Evolutionary conservation across 2,888 invertebrate genomes (phyloP).

Genomic region (Philopedon plagiatum): DNA sequence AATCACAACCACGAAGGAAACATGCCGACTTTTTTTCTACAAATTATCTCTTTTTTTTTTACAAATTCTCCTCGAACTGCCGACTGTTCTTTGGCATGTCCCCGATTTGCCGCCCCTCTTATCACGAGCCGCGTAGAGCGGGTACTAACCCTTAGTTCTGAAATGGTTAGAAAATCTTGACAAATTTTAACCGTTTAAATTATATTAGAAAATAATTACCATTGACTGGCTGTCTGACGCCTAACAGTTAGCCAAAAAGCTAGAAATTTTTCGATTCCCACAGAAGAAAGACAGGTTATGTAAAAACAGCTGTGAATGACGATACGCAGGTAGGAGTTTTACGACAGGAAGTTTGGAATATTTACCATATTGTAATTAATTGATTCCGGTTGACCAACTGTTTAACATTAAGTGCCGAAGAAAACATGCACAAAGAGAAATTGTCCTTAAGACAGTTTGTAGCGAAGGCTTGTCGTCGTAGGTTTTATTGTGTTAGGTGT

Average conservation of each 20-base stretch:
- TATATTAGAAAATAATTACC: not conserved
- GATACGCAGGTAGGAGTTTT: not conserved
- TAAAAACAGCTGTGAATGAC: not conserved
- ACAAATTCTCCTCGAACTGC: too few relatives aligned
- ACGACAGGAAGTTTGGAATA: not conserved
- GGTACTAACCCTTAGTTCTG: too few relatives aligned
- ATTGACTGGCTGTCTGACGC: not conserved
- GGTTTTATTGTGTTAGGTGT: not conserved
- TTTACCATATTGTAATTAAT: not conserved
- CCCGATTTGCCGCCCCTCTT: too few relatives aligned
- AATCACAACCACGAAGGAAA: too few relatives aligned
- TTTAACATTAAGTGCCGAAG: not conserved
- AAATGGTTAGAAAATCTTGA: too few relatives aligned
- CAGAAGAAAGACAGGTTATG: not conserved
- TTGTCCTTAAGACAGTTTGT: not conserved
- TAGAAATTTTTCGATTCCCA: not conserved
- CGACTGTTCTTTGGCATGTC: too few relatives aligned
- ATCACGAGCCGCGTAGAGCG: too few relatives aligned
- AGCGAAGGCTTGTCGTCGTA: not conserved
- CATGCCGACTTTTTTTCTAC: too few relatives aligned
- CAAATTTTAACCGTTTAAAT: not conserved
- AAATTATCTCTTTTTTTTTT: too few relatives aligned
- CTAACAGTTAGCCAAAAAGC: not conserved
- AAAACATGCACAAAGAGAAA: not conserved
- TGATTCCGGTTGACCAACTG: slow-evolving; percentile 9